Base-by-base conservation (phyloP, 92 coral and sea anemone species). In the Porites evermanni region DNA sequence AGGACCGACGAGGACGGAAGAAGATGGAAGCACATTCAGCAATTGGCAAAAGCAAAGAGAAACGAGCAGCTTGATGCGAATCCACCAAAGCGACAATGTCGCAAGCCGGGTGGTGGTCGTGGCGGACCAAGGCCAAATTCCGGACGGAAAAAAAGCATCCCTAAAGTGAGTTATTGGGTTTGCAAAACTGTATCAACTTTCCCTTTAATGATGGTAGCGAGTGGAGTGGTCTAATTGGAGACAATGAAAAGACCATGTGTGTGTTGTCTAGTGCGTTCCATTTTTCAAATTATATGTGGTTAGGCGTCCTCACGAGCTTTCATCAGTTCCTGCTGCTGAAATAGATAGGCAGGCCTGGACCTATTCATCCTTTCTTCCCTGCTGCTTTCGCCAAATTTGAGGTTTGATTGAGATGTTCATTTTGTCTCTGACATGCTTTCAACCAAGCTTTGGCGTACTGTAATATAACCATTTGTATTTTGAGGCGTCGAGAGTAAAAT, bases 131-230 rank as follows among this genome's bases (percentile, higher is more conserved):
- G 81, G 61, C 70, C 26, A 61, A 77, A 77, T 24, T 5, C 81
- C 12, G 81, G 81, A 19, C 81, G 70, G 21, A 77, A 77, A 38
- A 77, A 23, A 77, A 77, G 81, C 81, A 5, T 77, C 54, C 81
- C 81, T 79, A 83, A 75, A 60, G 68, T 71, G 60, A 54, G 60
- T 54, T 54, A 54, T 54, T 54, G 60, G 60, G 60, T 54, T 32
- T 54, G 20, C 12, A 53, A 44, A 74, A 74, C 60, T 74, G 44
- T 53, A 74, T 74, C 78, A 23, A 74, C 78, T 26, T 26, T 11
- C n/a, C 58, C 53, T 44, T 24, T 74, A 60, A 74, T 53, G 20
- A 74, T 12, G 59, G 56, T 74, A 4, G 44, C 77, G 47, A 24
- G 77, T 72, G 77, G 23, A 16, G 77, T 32, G 47, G 53, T 17